phyloP scores from a whole-genome alignment of 2,888 invertebrate genomes.

The Torymus aiolomorphi region DNA sequence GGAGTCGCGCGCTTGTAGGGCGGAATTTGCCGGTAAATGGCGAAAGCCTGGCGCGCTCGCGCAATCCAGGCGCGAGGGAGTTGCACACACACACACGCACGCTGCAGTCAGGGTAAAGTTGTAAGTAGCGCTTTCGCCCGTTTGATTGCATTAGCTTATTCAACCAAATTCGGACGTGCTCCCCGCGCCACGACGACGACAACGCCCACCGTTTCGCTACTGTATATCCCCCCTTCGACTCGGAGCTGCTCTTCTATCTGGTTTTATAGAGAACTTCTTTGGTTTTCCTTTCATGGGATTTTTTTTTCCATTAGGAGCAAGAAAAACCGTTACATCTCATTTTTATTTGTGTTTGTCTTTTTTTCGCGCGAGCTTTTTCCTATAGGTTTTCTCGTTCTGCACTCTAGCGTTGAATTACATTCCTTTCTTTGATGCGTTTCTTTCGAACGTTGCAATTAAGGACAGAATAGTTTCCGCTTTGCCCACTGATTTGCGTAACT shows the following conservation, averaged over 20 bases:
- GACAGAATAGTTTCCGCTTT: no score
- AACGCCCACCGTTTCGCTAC: not conserved
- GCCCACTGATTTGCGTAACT: no score
- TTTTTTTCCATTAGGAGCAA: no score
- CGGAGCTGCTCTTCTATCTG: no score
- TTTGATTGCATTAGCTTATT: slow-evolving; percentile 68
- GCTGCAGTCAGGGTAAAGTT: slow-evolving; percentile 59
- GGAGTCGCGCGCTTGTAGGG: not conserved
- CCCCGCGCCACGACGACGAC: not conserved
- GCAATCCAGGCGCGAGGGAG: slow-evolving; percentile 53
- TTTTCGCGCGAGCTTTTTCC: not conserved
- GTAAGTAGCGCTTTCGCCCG: slow-evolving; percentile 67
- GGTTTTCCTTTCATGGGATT: no score
- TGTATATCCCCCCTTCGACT: not conserved
- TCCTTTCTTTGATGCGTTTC: no score
- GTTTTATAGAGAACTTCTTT: no score
- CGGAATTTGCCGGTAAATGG: slow-evolving; percentile 32
- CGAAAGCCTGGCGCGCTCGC: slow-evolving; percentile 31
- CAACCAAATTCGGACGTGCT: slow-evolving; percentile 61
- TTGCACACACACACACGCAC: not conserved
- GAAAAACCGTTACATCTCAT: slow-evolving; percentile 10
- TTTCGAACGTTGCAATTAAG: no score
- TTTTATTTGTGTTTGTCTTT: not conserved
- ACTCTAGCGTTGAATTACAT: not conserved
- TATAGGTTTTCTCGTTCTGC: not conserved